Evolutionary conservation across 2,888 invertebrate species (phyloP), one percentile per base, ranked within the genome.

Genomic region (Acleris literana): DNA sequence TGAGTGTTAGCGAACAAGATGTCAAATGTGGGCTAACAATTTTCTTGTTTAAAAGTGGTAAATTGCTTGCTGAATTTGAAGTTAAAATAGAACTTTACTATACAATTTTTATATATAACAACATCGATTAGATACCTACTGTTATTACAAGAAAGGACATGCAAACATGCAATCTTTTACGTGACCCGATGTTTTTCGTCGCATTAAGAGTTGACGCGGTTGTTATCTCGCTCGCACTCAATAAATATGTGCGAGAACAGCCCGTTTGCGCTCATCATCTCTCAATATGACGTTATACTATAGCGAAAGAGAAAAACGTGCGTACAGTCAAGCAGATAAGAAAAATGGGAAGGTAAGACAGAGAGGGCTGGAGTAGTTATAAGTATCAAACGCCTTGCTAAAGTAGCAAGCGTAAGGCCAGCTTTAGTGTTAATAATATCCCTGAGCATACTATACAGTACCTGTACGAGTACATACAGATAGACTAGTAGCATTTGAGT

Each of bases 121-220:
- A 39, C 39, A 39, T 33, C 33, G 39, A 39, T 39, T 39, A 13
- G 39, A 6, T 13, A 39, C 33, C 33, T 9, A 33, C 39, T 39
- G 39, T 39, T 39, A 39, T n/a, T 9, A 49, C 6, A 49, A 49
- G 17, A 3, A 25, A 3, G 9, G 60, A 61, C 66, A 61, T 66
- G 66, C 66, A 62, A 62, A 7, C 66, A 66, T 66, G 66, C 66
- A 61, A 49, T 18, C 33, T 18, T 49, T 17, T n/a, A 58, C 44
- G 65, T 62, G 66, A 56, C 57, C 52, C 60, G 60, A 46, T 25
- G 29, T 33, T 33, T 52, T n/a, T 54, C 29, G 65, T 56, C 65
- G 33, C 65, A 61, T 59, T 64, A 60, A 61, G 65, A 65, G 65
- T 56, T 65, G 65, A 61, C 33, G 65, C 65, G 65, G 56, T 25